Evolutionary conservation across 1,140 invertebrate genomes (phyloP), one percentile per base, ranked within the genome.

Genomic region (Drosophila pandora): DNA sequence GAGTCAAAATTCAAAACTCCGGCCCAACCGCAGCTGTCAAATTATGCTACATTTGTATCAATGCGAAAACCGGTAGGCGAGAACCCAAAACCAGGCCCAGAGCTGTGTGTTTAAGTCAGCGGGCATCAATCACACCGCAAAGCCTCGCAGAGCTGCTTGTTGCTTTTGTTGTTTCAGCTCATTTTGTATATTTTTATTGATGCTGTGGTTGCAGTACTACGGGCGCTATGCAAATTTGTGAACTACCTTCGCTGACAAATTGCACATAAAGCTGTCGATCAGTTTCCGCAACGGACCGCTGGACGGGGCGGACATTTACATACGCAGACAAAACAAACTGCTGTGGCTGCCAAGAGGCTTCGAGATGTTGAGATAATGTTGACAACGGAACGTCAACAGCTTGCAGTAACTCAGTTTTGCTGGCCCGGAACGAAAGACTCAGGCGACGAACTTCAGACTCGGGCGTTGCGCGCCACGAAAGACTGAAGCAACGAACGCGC

Each of bases 241-340:
- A 76, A 89, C 83, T 88, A 83, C 60, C 84, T 79, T 79, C 78
- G 61, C 79, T 87, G 87, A 90, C 85, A 90, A 90, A 90, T 90
- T 90, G 87, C 87, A 71, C 79, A 90, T 85, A 90, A 90, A 90
- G 79, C 87, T 90, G 87, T 82, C 87, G 76, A 85, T 90, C 82
- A 76, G 67, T 82, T 90, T 87, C 76, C 81, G 78, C 69, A 79
- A 74, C 55, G 43, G 53, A 56, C 69, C 10, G 0, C 3, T 37
- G 34, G 12, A 12, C 34, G 12, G 12, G 4, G 34, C 34, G 10
- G 30, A 43, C 57, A 80, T 76, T 82, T 79, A 48, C 74, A 82
- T 80, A 79, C 41, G 34, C 53, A 68, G 23, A 57, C 67, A 59
- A 61, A 56, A 50, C 73, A 72, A 55, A 55, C 41, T 48, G 64